A percentile compares a stretch with the other conserved stretches of the same genome.
phyloP scores from a whole-genome alignment of 2,888 invertebrate species.

The Spodoptera picta region DNA sequence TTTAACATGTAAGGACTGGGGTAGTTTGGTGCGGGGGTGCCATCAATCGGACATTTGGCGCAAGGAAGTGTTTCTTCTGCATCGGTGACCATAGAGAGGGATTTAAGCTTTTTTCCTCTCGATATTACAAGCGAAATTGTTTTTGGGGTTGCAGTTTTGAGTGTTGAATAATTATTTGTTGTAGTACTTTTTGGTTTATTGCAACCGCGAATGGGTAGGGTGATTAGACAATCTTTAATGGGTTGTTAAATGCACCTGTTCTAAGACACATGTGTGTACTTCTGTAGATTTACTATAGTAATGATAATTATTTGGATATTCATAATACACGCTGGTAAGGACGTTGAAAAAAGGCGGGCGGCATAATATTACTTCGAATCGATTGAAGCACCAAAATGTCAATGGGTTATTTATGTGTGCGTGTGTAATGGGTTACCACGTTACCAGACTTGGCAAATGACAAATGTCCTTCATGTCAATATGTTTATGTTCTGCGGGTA shows the following conservation, averaged over 20 bases:
- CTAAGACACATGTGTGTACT: too few relatives aligned
- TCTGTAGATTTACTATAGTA: too few relatives aligned
- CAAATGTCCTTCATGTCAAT: too few relatives aligned
- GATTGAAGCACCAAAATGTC: too few relatives aligned
- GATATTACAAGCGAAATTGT: slow-evolving; percentile 61
- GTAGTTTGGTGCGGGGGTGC: slow-evolving; percentile 63
- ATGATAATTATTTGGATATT: too few relatives aligned
- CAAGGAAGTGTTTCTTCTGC: slow-evolving; percentile 85
- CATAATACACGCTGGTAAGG: too few relatives aligned
- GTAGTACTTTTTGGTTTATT: slow-evolving; percentile 50
- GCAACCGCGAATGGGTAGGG: slow-evolving; percentile 21
- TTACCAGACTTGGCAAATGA: too few relatives aligned
- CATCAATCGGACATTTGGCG: slow-evolving; percentile 83
- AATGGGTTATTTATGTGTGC: too few relatives aligned
- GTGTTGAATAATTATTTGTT: slow-evolving; percentile 58
- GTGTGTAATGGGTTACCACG: too few relatives aligned
- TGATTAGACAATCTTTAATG: slow-evolving; percentile 7
- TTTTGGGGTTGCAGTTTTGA: slow-evolving; percentile 59
- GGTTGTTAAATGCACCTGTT: not conserved
- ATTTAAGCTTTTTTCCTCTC: slow-evolving; percentile 64
- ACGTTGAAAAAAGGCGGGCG: too few relatives aligned
- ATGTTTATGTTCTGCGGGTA: too few relatives aligned
- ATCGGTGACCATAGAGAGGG: slow-evolving; percentile 71
- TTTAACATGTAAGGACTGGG: slow-evolving; percentile 87
- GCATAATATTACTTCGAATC: too few relatives aligned